These are phyloP conservation scores for Meteorus colon DNA, from an alignment of 2,888 invertebrate genomes.

Conservation along the genomic window DNA sequence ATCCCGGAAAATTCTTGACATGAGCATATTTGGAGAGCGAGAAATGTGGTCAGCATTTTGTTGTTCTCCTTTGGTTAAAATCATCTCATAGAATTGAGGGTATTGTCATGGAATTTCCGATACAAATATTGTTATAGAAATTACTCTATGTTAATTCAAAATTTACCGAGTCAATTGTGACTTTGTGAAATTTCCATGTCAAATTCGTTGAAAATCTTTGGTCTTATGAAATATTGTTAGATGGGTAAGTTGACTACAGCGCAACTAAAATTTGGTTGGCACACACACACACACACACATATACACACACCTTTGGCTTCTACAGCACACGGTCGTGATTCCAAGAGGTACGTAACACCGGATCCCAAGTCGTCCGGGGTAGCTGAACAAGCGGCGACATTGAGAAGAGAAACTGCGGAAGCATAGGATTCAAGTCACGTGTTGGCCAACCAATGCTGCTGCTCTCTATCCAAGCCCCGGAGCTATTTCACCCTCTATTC, in stretches of 20 bases:
- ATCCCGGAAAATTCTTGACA: too few species aligned
- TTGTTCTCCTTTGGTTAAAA: too few species aligned
- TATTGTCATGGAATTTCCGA: too few species aligned
- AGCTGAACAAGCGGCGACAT: slow-evolving; percentile 54
- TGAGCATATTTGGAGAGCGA: too few species aligned
- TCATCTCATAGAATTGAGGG: too few species aligned
- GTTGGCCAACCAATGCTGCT: slow-evolving; percentile 61
- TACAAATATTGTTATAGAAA: too few species aligned
- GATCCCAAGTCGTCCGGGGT: slow-evolving; percentile 39
- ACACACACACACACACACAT: background rate
- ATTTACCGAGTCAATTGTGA: background rate
- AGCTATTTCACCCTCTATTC: slow-evolving; percentile 54
- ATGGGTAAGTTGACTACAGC: background rate
- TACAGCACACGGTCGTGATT: slow-evolving; percentile 26
- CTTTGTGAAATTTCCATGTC: background rate
- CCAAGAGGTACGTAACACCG: slow-evolving; percentile 19
- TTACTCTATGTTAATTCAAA: background rate
- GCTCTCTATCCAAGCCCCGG: slow-evolving; percentile 58
- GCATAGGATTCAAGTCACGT: slow-evolving; percentile 65
- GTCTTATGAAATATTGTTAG: background rate
- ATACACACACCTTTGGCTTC: background rate
- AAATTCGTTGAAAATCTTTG: slow-evolving; percentile 4
- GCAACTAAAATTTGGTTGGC: background rate
- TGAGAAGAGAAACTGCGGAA: slow-evolving; percentile 51
- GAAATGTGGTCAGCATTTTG: too few species aligned